Evolutionary conservation across 1,140 invertebrate genomes (phyloP), one percentile per base, ranked within the genome.

Genomic region (Plutomurus gul): DNA sequence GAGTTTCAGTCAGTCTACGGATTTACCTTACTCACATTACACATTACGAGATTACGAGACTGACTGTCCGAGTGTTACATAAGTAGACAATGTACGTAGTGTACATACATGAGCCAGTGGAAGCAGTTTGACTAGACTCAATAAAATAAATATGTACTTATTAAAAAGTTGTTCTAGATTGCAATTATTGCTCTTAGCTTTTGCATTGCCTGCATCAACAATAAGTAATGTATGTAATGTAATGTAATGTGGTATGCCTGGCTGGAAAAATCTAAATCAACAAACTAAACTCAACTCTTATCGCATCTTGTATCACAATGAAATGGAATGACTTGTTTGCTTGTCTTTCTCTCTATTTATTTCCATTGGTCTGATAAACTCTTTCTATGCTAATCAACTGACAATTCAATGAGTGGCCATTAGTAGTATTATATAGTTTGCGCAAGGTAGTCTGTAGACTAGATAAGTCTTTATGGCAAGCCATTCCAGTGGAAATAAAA

Each of bases 141-240:
- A 65, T 65, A 65, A 65, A 65, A 65, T 65, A 65, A 65, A 65
- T 65, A 65, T 65, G 56, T 65, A 65, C 56, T 65, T 65, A 65
- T 65, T 65, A 65, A 65, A 65, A 65, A 65, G 56, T 65, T 65
- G 56, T 65, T 65, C 56, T 65, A 65, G 56, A 65, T 65, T 65
- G 56, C 56, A 65, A 65, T 65, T 65, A 65, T 65, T 65, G 56
- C 56, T 65, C 36, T 36, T 30, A 65, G 56, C 22, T 65, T 65
- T 65, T 27, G 56, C 56, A 65, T 16, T 65, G 56, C 56, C 30
- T 65, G 56, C 56, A 65, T 30, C 8, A 46, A 4, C n/a, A 20
- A 47, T 47, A 47, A 47, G 43, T 51, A 51, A 51, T 51, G 47
- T 51, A 51, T 3, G 47, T 51, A 51, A 51, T 51, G 25, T 51